These are phyloP conservation scores for Apamea monoglypha DNA, from an alignment of 2,888 invertebrate genomes.

Conservation along the genomic window DNA sequence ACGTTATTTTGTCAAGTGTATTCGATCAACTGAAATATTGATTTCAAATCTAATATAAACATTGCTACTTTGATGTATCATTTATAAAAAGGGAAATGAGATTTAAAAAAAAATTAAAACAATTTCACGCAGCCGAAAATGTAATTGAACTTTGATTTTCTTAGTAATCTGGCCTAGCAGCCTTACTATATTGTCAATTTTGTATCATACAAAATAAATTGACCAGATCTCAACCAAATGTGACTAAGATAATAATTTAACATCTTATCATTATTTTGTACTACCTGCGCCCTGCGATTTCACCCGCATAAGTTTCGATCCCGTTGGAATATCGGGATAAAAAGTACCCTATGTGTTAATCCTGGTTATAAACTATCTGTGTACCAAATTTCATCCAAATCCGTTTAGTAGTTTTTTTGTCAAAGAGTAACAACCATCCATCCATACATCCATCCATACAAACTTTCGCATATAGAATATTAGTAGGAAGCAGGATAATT, in stretches of 20 bases:
- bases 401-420: no score
- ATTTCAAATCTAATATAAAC: neutral
- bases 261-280: neutral
- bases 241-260: neutral
- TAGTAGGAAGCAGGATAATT: no score
- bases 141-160: neutral
- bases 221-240: neutral
- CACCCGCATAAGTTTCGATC: no score
- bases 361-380: no score
- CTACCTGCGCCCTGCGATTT: no score
- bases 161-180: neutral
- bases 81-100: neutral
- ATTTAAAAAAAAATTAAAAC: neutral
- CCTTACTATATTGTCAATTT: neutral
- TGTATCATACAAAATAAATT: neutral
- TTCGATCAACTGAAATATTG: neutral
- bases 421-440: no score
- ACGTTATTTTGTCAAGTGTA: neutral
- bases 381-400: no score
- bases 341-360: no score
- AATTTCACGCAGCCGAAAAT: neutral
- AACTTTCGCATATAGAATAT: no score
- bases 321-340: no score
- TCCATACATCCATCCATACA: no score
- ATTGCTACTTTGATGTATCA: neutral